Evolutionary conservation across 2,113 vertebrate species (phyloP).

Genomic region (Redunca redunca): DNA sequence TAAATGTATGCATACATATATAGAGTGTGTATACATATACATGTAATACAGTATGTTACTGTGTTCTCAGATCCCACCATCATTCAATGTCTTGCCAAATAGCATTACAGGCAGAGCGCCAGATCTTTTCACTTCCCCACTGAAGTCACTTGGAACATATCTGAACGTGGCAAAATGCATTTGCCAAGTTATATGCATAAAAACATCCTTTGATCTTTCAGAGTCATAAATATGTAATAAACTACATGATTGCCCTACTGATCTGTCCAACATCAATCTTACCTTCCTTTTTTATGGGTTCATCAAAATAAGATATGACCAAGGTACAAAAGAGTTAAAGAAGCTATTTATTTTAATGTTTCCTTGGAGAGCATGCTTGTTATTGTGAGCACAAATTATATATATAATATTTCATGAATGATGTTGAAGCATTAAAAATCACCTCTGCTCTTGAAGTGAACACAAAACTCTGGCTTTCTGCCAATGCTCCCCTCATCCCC

Average conservation of each 20-base stretch:
- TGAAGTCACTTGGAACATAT: constrained; percentile 85
- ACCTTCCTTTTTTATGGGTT: constrained; percentile 81
- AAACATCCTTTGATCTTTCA: constrained; percentile 87
- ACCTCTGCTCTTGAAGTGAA: constrained; percentile 82
- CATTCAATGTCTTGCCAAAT: constrained; percentile 83
- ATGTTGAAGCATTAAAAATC: constrained; percentile 82
- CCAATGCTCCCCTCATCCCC: constrained; percentile 61
- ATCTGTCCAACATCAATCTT: constrained; percentile 85
- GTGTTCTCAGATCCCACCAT: constrained; percentile 79
- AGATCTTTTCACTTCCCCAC: constrained; percentile 78
- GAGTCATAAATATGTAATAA: constrained; percentile 88
- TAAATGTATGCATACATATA: constrained; percentile 53
- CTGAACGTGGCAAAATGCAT: constrained; percentile 80
- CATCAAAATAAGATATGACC: constrained; percentile 85
- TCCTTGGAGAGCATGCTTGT: constrained; percentile 81
- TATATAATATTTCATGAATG: constrained; percentile 83
- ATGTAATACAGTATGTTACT: constrained; percentile 77
- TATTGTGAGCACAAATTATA: constrained; percentile 85
- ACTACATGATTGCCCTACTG: constrained; percentile 82
- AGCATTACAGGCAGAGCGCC: constrained; percentile 81
- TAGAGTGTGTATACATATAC: constrained; percentile 74
- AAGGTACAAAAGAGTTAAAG: constrained; percentile 86
- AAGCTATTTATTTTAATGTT: constrained; percentile 87
- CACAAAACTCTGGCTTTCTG: constrained; percentile 77
- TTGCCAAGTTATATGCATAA: constrained; percentile 86